Base-by-base conservation (phyloP, 2,113 vertebrate species). In the Platanista minor region DNA sequence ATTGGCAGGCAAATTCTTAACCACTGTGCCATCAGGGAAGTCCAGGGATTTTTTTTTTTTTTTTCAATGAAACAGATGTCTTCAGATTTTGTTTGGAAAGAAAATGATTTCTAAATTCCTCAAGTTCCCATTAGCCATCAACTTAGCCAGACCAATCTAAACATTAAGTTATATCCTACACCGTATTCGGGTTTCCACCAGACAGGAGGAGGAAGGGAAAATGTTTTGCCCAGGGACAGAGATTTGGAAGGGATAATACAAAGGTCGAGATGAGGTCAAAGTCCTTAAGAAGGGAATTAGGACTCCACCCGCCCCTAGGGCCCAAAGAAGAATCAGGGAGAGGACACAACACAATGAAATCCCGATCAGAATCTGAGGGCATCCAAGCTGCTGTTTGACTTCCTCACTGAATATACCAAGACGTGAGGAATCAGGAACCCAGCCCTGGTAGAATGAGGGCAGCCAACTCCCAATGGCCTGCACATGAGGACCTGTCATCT, bases 401-500 rank as follows among this genome's bases (percentile, higher is more conserved):
- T 82, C 71, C 18, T 87, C 21, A 13, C 23, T 57, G 29, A 72
- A 39, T 8, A 11, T 27, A 49, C 6, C 9, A 15, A 46, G 11
- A 18, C 13, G 6, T 14, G 31, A 36, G 14, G n/a, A 69, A 11
- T 5, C 39, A 46, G n/a, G n/a, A 80, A 36, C 3, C 39, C 59
- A 21, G 1, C 15, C 9, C 3, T 21, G 2, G 46, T 18, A 14
- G 17, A 52, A 18, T 36, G 14, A 54, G 39, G n/a, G 15, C 1
- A 1, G 11, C 13, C 11, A 2, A 15, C 13, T 72, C 1, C 27
- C 29, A 4, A 2, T 0, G 6, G 29, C 6, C 17, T 31, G 8
- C 33, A 8, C 2, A 11, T 23, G 12, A 82, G 0, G 25, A 25
- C 21, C 23, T 46, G 11, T 52, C 41, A 13, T 31, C 14, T 52